These are phyloP conservation scores for Drosophila teissieri DNA, from an alignment of 1,140 invertebrate genomes.

Conservation along the genomic window DNA sequence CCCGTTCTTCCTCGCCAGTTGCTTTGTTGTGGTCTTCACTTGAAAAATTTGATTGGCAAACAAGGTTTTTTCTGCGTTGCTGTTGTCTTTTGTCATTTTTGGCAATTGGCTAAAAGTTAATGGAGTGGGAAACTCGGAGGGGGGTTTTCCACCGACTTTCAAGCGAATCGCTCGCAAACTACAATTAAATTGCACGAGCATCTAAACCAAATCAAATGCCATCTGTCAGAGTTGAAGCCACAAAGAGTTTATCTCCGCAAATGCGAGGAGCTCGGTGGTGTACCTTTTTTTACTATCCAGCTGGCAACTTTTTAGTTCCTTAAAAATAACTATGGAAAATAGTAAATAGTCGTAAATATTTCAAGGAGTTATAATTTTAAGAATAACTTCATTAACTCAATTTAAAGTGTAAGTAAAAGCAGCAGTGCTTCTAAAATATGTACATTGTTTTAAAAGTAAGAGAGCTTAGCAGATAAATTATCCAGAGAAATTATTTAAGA, in stretches of 20 bases:
- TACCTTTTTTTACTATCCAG: neutral
- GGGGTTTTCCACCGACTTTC: conserved; percentile 9
- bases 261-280: neutral
- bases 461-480: too few species aligned
- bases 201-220: conserved; percentile 1
- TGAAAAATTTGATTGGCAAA: conserved; percentile 54
- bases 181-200: conserved; percentile 37
- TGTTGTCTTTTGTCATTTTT: conserved; percentile 41
- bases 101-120: conserved; percentile 45
- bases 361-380: too few species aligned
- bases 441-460: too few species aligned
- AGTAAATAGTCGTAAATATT: too few species aligned
- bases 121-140: neutral
- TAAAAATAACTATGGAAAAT: too few species aligned
- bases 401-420: too few species aligned
- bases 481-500: too few species aligned
- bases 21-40: conserved; percentile 50
- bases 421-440: too few species aligned
- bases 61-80: conserved; percentile 28
- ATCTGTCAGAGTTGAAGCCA: conserved; percentile 4
- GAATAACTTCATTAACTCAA: too few species aligned
- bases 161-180: conserved; percentile 7
- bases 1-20: conserved; percentile 19
- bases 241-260: neutral
- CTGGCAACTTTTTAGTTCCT: too few species aligned